Evolutionary conservation across 1,140 invertebrate genomes (phyloP).

Genomic region (Drosophila pseudoananassae): DNA sequence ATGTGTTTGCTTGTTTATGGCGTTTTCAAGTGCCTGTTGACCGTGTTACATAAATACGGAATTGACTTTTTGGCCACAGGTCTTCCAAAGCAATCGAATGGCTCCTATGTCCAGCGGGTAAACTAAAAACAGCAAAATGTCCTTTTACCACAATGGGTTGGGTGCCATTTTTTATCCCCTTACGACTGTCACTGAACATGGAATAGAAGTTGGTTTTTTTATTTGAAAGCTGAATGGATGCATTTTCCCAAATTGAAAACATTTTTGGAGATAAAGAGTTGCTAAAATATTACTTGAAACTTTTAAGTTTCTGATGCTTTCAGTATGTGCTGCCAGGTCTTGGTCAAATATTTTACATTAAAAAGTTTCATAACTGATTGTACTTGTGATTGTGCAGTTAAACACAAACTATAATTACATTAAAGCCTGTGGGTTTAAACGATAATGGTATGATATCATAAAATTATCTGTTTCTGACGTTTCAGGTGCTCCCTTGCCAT

Average conservation of each 20-base stretch:
- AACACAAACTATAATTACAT: too few species aligned
- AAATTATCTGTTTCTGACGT: neutral
- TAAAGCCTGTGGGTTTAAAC: too few species aligned
- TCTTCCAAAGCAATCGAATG: constrained; percentile 64
- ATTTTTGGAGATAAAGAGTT: neutral
- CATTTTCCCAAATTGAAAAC: constrained; percentile 1
- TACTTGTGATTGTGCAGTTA: too few species aligned
- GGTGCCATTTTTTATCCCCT: constrained; percentile 3
- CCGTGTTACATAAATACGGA: constrained; percentile 78
- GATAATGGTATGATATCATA: neutral
- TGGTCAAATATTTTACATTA: too few species aligned
- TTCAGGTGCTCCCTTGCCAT: constrained; percentile 87
- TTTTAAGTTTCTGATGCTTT: neutral
- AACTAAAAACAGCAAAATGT: constrained; percentile 4
- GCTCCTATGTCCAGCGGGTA: constrained; percentile 7
- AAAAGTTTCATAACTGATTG: too few species aligned
- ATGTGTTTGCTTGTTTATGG: constrained; percentile 69
- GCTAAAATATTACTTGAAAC: neutral
- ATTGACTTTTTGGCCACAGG: constrained; percentile 69
- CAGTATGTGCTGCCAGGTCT: too few species aligned
- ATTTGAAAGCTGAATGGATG: neutral
- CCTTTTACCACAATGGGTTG: constrained; percentile 14
- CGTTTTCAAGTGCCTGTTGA: constrained; percentile 67
- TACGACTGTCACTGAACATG: neutral
- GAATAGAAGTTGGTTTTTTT: neutral